phyloP scores from a whole-genome alignment of 2,113 vertebrate genomes.

The Verasper variegatus region DNA sequence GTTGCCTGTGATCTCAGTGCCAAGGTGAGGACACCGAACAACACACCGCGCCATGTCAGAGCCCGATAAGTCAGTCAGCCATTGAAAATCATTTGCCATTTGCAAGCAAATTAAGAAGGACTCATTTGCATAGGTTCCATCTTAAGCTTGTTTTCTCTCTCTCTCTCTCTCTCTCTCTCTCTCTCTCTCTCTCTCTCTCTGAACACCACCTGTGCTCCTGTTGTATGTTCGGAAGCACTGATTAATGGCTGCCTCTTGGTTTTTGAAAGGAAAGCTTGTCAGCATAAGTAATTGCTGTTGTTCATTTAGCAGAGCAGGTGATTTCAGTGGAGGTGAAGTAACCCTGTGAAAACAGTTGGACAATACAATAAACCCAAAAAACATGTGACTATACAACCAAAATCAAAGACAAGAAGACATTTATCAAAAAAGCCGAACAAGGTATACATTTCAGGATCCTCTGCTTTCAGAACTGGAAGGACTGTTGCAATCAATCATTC shows the following conservation, averaged over 20 bases:
- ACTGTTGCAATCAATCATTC: no score
- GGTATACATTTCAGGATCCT: no score
- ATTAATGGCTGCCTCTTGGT: slow-evolving; percentile 71
- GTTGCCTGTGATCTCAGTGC: slow-evolving; percentile 67
- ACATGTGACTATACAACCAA: background rate
- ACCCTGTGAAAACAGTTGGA: slow-evolving; percentile 11
- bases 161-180: slow-evolving; percentile 26
- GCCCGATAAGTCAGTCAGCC: slow-evolving; percentile 81
- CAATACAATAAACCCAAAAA: background rate
- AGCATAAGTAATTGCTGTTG: slow-evolving; percentile 78
- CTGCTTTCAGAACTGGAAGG: no score
- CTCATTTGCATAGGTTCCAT: slow-evolving; percentile 78
- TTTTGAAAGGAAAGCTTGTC: slow-evolving; percentile 69
- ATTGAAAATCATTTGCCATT: slow-evolving; percentile 75
- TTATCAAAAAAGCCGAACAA: background rate
- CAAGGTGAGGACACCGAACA: slow-evolving; percentile 70
- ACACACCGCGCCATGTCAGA: slow-evolving; percentile 63
- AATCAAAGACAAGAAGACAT: background rate
- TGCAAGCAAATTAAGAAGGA: slow-evolving; percentile 78
- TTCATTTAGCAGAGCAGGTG: slow-evolving; percentile 54
- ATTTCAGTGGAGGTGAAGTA: slow-evolving; percentile 15
- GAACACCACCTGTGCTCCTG: slow-evolving; percentile 49
- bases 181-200: slow-evolving; percentile 28
- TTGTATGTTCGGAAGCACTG: slow-evolving; percentile 64
- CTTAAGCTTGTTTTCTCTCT: slow-evolving; percentile 42